phyloP scores from a whole-genome alignment of 2,797 vertebrate genomes.

The Danio aesculapii region DNA sequence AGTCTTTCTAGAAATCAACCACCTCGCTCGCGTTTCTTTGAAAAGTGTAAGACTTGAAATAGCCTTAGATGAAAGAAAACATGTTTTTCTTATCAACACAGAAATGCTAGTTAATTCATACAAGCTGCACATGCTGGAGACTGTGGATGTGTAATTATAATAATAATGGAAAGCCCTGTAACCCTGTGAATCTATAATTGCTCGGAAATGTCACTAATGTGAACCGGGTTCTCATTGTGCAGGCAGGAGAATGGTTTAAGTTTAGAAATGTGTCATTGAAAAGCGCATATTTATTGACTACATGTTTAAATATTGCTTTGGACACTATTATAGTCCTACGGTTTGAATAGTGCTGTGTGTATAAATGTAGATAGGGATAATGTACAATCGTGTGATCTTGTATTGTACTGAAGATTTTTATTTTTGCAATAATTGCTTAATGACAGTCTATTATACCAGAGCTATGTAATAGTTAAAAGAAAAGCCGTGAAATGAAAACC shows the following conservation, averaged over 20 bases:
- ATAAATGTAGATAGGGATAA: neutral
- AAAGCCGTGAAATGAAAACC: no score
- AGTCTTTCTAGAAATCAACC: neutral
- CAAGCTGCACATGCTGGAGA: neutral
- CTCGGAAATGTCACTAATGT: slow-evolving; percentile 3
- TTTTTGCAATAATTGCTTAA: neutral
- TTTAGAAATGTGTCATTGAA: neutral
- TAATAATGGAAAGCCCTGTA: neutral
- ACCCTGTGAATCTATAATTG: slow-evolving; percentile 9
- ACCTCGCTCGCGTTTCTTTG: neutral
- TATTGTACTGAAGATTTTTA: neutral
- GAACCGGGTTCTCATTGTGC: neutral
- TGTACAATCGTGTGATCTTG: neutral
- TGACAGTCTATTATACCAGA: neutral
- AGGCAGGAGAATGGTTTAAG: neutral
- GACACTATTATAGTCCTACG: neutral
- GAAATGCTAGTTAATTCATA: neutral
- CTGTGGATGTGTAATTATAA: neutral
- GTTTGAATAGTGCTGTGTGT: neutral
- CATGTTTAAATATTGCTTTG: neutral
- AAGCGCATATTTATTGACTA: neutral
- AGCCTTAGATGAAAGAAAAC: neutral
- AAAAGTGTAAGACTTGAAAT: neutral
- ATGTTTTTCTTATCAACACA: neutral
- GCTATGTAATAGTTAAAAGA: no score